phyloP scores from a whole-genome alignment of 2,113 vertebrate species.

The Pseudopodoces humilis region DNA sequence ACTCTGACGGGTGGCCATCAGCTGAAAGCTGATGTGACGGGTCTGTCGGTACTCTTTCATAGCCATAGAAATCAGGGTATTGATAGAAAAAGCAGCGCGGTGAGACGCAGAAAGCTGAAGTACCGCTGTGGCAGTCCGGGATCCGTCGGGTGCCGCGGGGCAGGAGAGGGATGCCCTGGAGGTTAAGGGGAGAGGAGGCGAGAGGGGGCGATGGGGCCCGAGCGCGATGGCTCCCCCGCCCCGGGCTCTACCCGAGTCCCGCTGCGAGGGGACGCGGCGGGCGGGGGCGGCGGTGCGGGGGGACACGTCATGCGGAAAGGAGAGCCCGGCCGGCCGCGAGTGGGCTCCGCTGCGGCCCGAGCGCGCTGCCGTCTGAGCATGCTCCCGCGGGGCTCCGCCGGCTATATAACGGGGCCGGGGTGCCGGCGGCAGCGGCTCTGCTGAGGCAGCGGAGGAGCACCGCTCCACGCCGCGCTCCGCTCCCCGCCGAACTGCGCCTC shows the following conservation, averaged over 20 bases:
- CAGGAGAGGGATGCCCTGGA: background rate
- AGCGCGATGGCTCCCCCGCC: background rate
- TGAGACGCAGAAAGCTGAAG: background rate
- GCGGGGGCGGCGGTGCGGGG: background rate
- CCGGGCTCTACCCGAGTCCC: background rate
- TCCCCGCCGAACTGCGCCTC: background rate
- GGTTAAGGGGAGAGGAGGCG: background rate
- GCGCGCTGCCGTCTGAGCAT: slow-evolving; percentile 68
- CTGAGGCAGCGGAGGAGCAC: background rate
- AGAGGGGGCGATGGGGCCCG: too few relatives aligned
- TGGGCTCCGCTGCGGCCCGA: slow-evolving; percentile 6
- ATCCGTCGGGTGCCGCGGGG: background rate
- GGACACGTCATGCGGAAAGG: slow-evolving; percentile 65
- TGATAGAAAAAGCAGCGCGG: background rate
- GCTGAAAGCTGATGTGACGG: background rate
- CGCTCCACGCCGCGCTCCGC: accelerated
- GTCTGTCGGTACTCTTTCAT: background rate
- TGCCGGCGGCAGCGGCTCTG: background rate
- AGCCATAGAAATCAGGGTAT: accelerated
- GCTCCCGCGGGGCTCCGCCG: slow-evolving; percentile 59
- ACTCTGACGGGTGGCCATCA: accelerated
- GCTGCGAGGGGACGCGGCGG: background rate
- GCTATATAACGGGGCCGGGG: slow-evolving; percentile 53
- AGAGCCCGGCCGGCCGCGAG: slow-evolving; percentile 17
- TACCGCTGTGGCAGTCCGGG: background rate